phyloP scores from a whole-genome alignment of 1,140 invertebrate genomes.

The Papilio glaucus region DNA sequence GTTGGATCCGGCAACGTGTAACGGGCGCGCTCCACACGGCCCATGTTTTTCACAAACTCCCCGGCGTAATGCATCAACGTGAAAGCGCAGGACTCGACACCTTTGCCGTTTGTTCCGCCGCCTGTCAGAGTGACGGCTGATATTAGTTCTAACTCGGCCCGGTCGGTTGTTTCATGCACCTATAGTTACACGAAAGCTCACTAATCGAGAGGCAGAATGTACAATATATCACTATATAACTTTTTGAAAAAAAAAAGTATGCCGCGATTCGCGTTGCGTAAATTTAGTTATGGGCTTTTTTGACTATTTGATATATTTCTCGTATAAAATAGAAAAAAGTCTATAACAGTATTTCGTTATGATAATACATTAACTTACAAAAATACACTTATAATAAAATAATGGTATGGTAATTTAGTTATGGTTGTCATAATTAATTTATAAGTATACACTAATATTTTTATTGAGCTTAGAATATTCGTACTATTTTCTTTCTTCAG shows the following conservation, averaged over 20 bases:
- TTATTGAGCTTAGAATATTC: no score
- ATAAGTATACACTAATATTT: no score
- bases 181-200: constrained; percentile 6
- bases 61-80: constrained; percentile 28
- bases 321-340: background rate
- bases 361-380: no score
- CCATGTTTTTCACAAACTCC: constrained; percentile 29
- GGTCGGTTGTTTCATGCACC: constrained; percentile 20
- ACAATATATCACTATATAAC: constrained; percentile 8
- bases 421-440: no score
- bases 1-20: constrained; percentile 8
- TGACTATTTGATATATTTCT: background rate
- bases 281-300: background rate
- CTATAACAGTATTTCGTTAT: background rate
- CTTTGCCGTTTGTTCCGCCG: constrained; percentile 33
- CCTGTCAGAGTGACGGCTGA: constrained; percentile 20
- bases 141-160: constrained; percentile 26
- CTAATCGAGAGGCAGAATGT: constrained; percentile 23
- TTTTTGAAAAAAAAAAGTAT: background rate
- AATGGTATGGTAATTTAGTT: no score
- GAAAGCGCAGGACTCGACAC: constrained; percentile 32
- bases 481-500: no score
- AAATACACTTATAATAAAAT: no score
- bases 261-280: background rate
- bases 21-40: background rate